Base-by-base conservation (phyloP, 1,140 invertebrate genomes). In the Aradophagus sp. region DNA sequence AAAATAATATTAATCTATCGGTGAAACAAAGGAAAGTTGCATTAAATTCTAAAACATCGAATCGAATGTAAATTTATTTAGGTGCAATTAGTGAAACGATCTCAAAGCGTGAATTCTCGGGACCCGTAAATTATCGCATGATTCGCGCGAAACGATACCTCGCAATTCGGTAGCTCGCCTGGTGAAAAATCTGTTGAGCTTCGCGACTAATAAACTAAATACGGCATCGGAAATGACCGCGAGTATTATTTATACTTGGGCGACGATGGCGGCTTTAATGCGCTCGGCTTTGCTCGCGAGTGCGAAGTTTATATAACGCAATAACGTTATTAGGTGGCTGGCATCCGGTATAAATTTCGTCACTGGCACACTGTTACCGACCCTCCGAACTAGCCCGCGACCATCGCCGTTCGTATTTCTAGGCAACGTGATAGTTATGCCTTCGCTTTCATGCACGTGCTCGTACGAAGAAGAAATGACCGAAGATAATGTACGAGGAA, bases 311-410 rank as follows among this genome's bases (percentile, higher is more conserved):
- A 81, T 80, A 82, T 78, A 82, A 74, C 73, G 80, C 79, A 82
- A 82, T 82, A 82, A 82, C 80, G 76, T 81, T 81, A 83, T 83
- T 83, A 83, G 81, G 76, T 81, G 75, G 79, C 75, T 77, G 77
- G 72, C 79, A 81, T 81, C 79, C 78, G 79, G 78, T 79, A 81
- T 83, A 80, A 83, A 83, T 83, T 80, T 81, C 61, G 68, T 74
- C 78, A 76, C 73, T 73, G 63, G 59, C 70, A 73, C 53, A 58
- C 59, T 42, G 45, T 63, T 42, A 53, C 56, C 36, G 53, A 70
- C 41, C 56, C 42, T 56, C 50, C 50, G 50, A 56, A 61, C 38
- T 47, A 72, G 41, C 56, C 26, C 42, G 59, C 52, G 32, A 62
- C 29, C 52, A 73, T 66, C 31, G 34, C 39, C 44, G 56, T 72